Base-by-base conservation (phyloP, 1,140 invertebrate species). In the Araneus ventricosus region DNA sequence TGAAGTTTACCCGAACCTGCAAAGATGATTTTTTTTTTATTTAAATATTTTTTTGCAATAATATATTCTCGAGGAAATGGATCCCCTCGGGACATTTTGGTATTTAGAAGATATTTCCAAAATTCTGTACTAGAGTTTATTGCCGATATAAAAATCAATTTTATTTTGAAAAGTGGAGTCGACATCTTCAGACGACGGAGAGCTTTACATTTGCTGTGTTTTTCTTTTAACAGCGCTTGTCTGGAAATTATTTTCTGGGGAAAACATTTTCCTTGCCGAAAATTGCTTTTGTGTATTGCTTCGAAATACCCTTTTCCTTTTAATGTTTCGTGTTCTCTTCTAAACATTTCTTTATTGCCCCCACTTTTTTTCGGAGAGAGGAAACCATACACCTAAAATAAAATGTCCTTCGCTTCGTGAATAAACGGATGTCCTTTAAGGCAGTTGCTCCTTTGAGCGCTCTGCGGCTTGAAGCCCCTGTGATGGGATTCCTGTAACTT, bases 401-500 rank as follows among this genome's bases (percentile, higher is more conserved):
- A 88, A 88, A 88, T 67, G 61, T 59, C 59, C 37, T 88, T 17
- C 24, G 4, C 86, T 45, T 41, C 37, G n/a, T 88, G 59, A 88
- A 67, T 37, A 70, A 88, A 88, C 34, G 59, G 61, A 61, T 67
- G 37, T 88, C 86, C 57, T 88, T 70, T 88, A 88, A 82, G 37
- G 86, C 17, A 24, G 86, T 67, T 67, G 84, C 45, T 2, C 30
- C 45, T 41, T 14, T 8, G 24, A 41, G 61, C 59, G 20, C 17
- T 37, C 61, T 88, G 86, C 52, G 84, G 52, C 84, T 45, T 34
- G 39, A n/a, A 90, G 45, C 39, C 70, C 61, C 37, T 80, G 24
- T 63, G 89, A 84, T 84, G 80, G 89, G 59, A 91, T 91, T 84
- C 84, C 34, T 84, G 80, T 84, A 91, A 91, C 89, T 84, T 91